Percentiles rank a stretch among this genome's conserved stretches.
Evolutionary conservation across 2,113 vertebrate genomes (phyloP).

Genomic region (Amblyopsis rosae): DNA sequence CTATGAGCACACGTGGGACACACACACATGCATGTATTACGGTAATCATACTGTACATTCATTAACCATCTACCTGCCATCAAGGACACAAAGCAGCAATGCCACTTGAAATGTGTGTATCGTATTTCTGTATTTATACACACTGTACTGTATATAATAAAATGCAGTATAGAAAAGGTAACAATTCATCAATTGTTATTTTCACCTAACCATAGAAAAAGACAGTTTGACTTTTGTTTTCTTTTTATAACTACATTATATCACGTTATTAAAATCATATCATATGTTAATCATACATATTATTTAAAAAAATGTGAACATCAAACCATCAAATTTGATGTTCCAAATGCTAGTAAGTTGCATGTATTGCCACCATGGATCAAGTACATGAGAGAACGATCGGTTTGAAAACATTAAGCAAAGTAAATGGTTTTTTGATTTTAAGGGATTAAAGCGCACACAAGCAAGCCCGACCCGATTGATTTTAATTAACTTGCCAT

Average conservation of each 20-base stretch:
- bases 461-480: constrained; percentile 64
- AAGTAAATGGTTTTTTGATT: constrained; percentile 76
- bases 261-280: too few relatives aligned
- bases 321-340: constrained; percentile 37
- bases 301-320: constrained; percentile 34
- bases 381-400: constrained; percentile 56
- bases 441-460: constrained; percentile 70
- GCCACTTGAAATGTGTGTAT: too few relatives aligned
- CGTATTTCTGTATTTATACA: too few relatives aligned
- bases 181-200: too few relatives aligned
- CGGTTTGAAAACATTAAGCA: constrained; percentile 66
- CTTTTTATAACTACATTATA: too few relatives aligned
- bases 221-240: too few relatives aligned
- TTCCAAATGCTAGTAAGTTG: constrained; percentile 62
- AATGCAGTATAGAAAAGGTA: too few relatives aligned
- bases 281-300: neutral
- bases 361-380: constrained; percentile 66
- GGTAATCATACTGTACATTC: constrained; percentile 3
- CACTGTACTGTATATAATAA: too few relatives aligned
- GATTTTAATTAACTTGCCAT: constrained; percentile 79
- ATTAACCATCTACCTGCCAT: constrained; percentile 2
- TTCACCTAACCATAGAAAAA: too few relatives aligned
- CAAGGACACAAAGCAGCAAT: neutral
- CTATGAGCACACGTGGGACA: constrained; percentile 7
- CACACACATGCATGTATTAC: constrained; percentile 19